Base-by-base conservation (phyloP, 1,140 invertebrate species). In the Drosophila nannoptera region DNA sequence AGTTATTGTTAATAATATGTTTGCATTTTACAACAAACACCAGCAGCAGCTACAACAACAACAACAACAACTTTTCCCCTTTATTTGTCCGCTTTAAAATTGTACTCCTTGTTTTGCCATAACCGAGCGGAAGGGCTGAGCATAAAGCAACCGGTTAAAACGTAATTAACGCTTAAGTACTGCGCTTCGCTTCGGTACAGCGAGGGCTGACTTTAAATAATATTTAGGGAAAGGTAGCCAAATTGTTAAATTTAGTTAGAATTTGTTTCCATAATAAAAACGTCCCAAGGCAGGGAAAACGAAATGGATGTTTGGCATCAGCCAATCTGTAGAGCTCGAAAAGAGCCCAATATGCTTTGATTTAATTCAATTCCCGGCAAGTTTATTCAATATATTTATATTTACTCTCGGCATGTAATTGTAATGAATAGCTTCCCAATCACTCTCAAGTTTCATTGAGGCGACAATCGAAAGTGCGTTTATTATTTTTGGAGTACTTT, bases 1-100 rank as follows among this genome's bases (percentile, higher is more conserved):
- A 86, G 71, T 86, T 86, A 86, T 86, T 86, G 77, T 77, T 73
- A 75, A 77, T 69, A 69, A 75, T 73, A 71, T 70, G 58, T 78
- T 77, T 65, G 33, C 29, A 69, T 54, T 66, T 54, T 45, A 36
- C 12, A 50, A 22, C 22, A 22, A 22, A 22, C 22, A 22, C 22
- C 22, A 22, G 3, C 22, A 22, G 22, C 22, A 22, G 3, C 22
- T 2, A 22, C 22, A 22, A 22, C 1, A 22, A 22, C 1, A 22
- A 22, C 22, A 3, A 22, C 1, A 22, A 22, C 22, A 22, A 22
- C 45, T 52, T 53, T 36, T 38, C 32, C 52, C 45, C 31, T 46
- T 48, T 60, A 50, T 59, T 46, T 45, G 14, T 50, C 32, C 7
- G 35, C 29, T n/a, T 14, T 50, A 33, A 29, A 59, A 58, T 49